A percentile compares a stretch with the other conserved stretches of the same genome.
phyloP scores from a whole-genome alignment of 2,113 vertebrate genomes.

The Poeciliopsis turrubarensis region DNA sequence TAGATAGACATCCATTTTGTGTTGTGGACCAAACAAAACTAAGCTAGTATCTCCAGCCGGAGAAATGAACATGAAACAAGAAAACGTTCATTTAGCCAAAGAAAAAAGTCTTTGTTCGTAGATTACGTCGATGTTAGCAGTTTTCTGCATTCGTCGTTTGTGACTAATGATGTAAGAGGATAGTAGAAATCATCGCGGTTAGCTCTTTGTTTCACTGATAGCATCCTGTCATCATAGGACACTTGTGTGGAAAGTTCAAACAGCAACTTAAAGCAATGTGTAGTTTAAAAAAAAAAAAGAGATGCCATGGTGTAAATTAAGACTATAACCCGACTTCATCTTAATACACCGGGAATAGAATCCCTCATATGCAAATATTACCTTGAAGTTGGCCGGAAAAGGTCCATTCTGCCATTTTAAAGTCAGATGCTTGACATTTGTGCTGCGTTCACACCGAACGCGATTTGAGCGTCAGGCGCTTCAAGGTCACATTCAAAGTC shows the following conservation, averaged over 20 bases:
- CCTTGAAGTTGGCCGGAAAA: slow-evolving; percentile 19
- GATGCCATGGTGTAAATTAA: background rate
- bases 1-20: slow-evolving; percentile 32
- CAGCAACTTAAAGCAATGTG: slow-evolving; percentile 2
- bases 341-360: slow-evolving; percentile 14
- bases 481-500: too few species aligned
- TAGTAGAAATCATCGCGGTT: slow-evolving; percentile 27
- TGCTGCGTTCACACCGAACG: too few species aligned
- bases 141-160: slow-evolving; percentile 49
- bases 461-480: too few species aligned
- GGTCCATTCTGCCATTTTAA: slow-evolving; percentile 31
- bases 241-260: slow-evolving; percentile 32
- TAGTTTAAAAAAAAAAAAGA: background rate
- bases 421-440: too few species aligned
- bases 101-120: slow-evolving; percentile 35
- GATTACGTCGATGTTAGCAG: slow-evolving; percentile 34
- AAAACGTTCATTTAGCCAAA: slow-evolving; percentile 65
- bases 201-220: slow-evolving; percentile 2
- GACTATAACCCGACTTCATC: background rate
- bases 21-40: slow-evolving; percentile 50
- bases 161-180: slow-evolving; percentile 39
- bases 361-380: slow-evolving; percentile 17
- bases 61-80: slow-evolving; percentile 20
- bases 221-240: slow-evolving; percentile 14
- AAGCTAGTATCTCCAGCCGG: slow-evolving; percentile 37